A percentile compares a stretch with the other conserved stretches of the same genome.
Conservation (phyloP, 2,113 vertebrate genomes). For the Anhinga rufa region DNA sequence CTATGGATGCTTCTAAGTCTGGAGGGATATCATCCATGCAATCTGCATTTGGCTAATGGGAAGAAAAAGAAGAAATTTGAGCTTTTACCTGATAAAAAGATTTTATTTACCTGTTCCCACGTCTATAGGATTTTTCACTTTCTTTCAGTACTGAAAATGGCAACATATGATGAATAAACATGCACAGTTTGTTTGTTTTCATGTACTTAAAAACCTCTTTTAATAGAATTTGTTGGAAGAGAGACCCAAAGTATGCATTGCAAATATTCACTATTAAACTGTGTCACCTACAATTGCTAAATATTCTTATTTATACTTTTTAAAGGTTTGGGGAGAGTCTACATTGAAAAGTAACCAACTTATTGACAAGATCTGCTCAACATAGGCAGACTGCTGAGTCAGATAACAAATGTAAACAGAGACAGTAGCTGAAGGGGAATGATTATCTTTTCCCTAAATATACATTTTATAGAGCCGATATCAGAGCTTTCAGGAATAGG, state of each 20-base stretch:
- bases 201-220: not conserved
- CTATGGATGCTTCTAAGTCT: conserved; percentile 86
- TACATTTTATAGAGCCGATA: not conserved
- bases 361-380: not conserved
- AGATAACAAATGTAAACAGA: conserved; percentile 6
- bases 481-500: not conserved
- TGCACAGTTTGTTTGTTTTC: not conserved
- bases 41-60: conserved; percentile 84
- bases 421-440: not conserved
- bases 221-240: not conserved
- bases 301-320: not conserved
- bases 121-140: not conserved
- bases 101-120: not conserved
- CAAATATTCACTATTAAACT: not conserved
- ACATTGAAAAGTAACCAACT: not conserved
- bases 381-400: not conserved
- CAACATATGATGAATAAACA: not conserved
- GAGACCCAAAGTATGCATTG: not conserved
- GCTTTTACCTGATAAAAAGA: not conserved
- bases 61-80: not conserved
- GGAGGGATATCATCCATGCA: conserved; percentile 88
- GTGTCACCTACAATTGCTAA: not conserved
- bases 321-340: not conserved
- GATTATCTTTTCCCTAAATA: not conserved
- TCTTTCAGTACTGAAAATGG: not conserved